Conservation (phyloP, 2,888 invertebrate genomes). For the Pandemis heparana region DNA sequence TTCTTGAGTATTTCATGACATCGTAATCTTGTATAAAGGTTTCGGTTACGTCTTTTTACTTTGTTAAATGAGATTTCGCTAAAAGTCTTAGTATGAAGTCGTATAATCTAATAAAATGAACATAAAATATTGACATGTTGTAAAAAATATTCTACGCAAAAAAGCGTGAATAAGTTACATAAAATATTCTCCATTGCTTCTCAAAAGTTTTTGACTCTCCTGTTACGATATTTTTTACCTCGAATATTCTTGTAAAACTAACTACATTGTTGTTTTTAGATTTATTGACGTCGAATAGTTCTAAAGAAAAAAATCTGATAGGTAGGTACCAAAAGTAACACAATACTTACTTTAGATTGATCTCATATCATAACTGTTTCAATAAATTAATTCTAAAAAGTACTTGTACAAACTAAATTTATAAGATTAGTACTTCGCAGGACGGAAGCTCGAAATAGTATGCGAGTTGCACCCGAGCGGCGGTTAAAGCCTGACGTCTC, state of each 20-base stretch:
- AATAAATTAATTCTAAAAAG: neutral
- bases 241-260: too few relatives aligned
- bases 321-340: neutral
- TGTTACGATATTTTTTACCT: too few relatives aligned
- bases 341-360: neutral
- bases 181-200: too few relatives aligned
- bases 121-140: neutral
- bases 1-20: slow-evolving; percentile 1
- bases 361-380: neutral
- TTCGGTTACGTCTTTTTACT: slow-evolving; percentile 6
- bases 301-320: too few relatives aligned
- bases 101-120: neutral
- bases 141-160: neutral
- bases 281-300: too few relatives aligned
- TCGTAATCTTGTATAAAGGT: slow-evolving; percentile 12
- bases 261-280: too few relatives aligned
- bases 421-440: slow-evolving; percentile 46
- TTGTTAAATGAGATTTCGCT: slow-evolving; percentile 12
- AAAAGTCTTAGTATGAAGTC: slow-evolving; percentile 4
- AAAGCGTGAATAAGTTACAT: too few relatives aligned
- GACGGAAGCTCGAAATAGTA: slow-evolving; percentile 69
- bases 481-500: slow-evolving; percentile 78
- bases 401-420: neutral
- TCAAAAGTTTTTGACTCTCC: too few relatives aligned
- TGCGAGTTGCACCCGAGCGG: slow-evolving; percentile 74